phyloP scores from a whole-genome alignment of 2,113 vertebrate genomes.

The Prochilodus magdalenae region DNA sequence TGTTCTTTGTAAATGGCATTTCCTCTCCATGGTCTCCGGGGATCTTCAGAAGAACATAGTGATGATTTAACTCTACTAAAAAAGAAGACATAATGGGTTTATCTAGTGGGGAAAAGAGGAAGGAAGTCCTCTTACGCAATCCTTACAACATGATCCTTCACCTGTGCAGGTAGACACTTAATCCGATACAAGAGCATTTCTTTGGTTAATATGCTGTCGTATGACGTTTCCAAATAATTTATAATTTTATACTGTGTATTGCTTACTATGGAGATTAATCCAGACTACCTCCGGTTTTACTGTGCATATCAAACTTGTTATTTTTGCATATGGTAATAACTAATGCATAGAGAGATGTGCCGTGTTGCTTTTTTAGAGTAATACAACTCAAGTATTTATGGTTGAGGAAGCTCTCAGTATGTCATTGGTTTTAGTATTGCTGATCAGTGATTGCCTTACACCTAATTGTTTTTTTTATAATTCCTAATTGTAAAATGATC shows the following conservation, averaged over 20 bases:
- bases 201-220: neutral
- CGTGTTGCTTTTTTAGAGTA: no score
- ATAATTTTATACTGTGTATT: no score
- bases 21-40: constrained; percentile 55
- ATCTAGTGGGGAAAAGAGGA: constrained; percentile 22
- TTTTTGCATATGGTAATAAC: no score
- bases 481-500: neutral
- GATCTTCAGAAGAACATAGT: constrained; percentile 38
- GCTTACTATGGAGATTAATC: no score
- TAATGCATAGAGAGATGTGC: no score
- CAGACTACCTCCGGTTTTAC: no score
- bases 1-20: constrained; percentile 56
- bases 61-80: constrained; percentile 44
- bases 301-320: no score
- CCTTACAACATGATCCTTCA: neutral
- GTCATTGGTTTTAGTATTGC: neutral
- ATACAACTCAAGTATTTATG: no score
- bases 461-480: neutral
- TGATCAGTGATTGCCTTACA: neutral
- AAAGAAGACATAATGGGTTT: constrained; percentile 13
- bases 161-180: neutral
- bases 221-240: neutral
- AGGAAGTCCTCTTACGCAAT: constrained; percentile 6
- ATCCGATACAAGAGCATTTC: neutral
- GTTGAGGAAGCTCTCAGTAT: no score